A percentile compares a stretch with the other conserved stretches of the same genome.
Conservation (phyloP, 2,797 vertebrate genomes). For the Pempheris klunzingeri region DNA sequence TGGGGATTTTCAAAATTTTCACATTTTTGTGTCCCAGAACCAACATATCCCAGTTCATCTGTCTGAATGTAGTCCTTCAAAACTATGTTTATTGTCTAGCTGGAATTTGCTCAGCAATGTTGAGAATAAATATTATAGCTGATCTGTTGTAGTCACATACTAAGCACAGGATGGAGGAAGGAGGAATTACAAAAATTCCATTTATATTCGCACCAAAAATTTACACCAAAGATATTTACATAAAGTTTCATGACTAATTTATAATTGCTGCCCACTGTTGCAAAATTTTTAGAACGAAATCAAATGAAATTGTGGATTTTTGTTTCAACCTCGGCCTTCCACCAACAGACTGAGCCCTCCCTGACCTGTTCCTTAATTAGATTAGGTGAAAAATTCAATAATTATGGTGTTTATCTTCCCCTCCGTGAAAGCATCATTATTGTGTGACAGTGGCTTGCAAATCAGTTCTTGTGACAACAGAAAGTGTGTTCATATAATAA, state of each 20-base stretch:
- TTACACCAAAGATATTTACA: neutral
- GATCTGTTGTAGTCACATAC: neutral
- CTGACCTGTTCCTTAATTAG: slow-evolving; percentile 28
- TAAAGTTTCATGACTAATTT: slow-evolving; percentile 1
- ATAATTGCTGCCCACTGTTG: slow-evolving; percentile 3
- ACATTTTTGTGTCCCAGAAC: neutral
- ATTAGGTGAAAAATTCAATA: slow-evolving; percentile 22
- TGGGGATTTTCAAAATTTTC: neutral
- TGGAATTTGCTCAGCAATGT: neutral
- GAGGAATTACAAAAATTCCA: neutral
- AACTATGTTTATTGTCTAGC: slow-evolving; percentile 6
- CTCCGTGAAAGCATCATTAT: slow-evolving; percentile 2
- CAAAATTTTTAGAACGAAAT: neutral
- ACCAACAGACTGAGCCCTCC: slow-evolving; percentile 1
- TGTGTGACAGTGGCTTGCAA: slow-evolving; percentile 11
- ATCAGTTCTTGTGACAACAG: neutral
- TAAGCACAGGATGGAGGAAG: neutral
- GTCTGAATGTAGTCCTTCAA: neutral
- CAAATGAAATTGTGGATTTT: slow-evolving; percentile 7
- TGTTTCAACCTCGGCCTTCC: neutral
- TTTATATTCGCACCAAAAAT: slow-evolving; percentile 2
- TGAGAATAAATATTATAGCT: neutral
- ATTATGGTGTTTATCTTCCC: neutral
- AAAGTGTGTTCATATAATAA: neutral
- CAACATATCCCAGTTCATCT: neutral